These are phyloP conservation scores for Donacobius atricapilla DNA, from an alignment of 2,113 vertebrate genomes.

Conservation along the genomic window DNA sequence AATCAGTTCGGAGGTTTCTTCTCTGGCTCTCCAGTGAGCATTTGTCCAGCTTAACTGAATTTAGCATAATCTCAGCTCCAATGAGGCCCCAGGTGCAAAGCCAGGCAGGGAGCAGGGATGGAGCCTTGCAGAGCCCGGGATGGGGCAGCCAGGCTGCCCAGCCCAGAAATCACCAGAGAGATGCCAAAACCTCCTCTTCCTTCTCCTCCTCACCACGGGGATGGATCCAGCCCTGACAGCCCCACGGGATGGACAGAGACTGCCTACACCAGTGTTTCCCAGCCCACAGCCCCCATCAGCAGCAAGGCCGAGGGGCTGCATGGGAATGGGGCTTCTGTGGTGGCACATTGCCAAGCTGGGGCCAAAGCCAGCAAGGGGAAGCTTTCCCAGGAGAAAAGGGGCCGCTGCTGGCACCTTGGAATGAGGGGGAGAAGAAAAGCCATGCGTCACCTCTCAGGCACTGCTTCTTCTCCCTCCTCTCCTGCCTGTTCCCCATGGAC, in stretches of 20 bases:
- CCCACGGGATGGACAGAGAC: rapidly evolving
- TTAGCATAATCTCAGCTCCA: background rate
- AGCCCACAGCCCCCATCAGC: background rate
- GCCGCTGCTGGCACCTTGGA: background rate
- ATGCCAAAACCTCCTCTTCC: background rate
- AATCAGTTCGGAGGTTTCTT: conserved; percentile 1
- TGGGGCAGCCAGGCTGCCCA: background rate
- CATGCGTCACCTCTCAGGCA: rapidly evolving
- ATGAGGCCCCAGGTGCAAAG: background rate
- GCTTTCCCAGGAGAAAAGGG: background rate
- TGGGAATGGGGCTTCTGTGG: rapidly evolving
- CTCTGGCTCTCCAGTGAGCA: background rate
- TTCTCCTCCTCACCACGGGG: rapidly evolving
- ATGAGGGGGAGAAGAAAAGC: background rate
- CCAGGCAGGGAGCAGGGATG: rapidly evolving
- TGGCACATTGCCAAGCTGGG: background rate
- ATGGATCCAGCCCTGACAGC: background rate
- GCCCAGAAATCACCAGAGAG: background rate
- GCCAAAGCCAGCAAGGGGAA: rapidly evolving
- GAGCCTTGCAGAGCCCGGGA: rapidly evolving
- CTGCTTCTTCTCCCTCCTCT: background rate
- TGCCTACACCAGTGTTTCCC: rapidly evolving
- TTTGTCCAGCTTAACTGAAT: conserved; percentile 12
- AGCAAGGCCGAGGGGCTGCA: rapidly evolving
- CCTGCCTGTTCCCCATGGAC: background rate